Conservation (phyloP, 2,888 invertebrate species). For the Drosophila neotestacea region DNA sequence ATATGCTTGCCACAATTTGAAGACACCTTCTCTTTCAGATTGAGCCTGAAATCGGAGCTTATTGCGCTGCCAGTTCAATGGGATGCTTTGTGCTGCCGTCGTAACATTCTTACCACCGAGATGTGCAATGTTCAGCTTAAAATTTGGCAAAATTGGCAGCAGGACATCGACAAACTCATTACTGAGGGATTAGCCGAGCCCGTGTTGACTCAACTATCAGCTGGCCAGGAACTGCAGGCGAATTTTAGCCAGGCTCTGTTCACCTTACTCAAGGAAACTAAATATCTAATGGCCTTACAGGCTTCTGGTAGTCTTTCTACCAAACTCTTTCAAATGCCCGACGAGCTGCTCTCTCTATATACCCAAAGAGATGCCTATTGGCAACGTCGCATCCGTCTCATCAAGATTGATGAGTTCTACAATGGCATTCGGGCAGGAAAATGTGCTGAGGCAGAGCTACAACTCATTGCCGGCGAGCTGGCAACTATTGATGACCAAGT, state of each 20-base stretch:
- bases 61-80: constrained; percentile 54
- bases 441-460: constrained; percentile 90
- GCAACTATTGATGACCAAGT: constrained; percentile 90
- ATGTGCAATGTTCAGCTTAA: constrained; percentile 86
- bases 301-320: constrained; percentile 45
- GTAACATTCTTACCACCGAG: constrained; percentile 81
- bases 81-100: constrained; percentile 68
- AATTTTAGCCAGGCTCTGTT: constrained; percentile 85
- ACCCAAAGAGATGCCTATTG: constrained; percentile 77
- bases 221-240: constrained; percentile 59
- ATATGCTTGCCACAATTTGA: not conserved
- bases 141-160: constrained; percentile 86
- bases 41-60: constrained; percentile 47
- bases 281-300: constrained; percentile 90
- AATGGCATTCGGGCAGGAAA: constrained; percentile 91
- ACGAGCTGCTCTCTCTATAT: constrained; percentile 71
- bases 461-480: constrained; percentile 91
- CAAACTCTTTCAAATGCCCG: constrained; percentile 70
- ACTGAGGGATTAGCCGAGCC: constrained; percentile 82
- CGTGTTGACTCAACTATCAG: constrained; percentile 67
- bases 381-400: constrained; percentile 85
- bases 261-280: constrained; percentile 91
- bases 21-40: constrained; percentile 18
- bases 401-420: constrained; percentile 91
- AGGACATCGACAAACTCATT: constrained; percentile 86